Evolutionary conservation across 2,113 vertebrate genomes (phyloP), one percentile per base, ranked within the genome.

Genomic region (Poeciliopsis turrubarensis): DNA sequence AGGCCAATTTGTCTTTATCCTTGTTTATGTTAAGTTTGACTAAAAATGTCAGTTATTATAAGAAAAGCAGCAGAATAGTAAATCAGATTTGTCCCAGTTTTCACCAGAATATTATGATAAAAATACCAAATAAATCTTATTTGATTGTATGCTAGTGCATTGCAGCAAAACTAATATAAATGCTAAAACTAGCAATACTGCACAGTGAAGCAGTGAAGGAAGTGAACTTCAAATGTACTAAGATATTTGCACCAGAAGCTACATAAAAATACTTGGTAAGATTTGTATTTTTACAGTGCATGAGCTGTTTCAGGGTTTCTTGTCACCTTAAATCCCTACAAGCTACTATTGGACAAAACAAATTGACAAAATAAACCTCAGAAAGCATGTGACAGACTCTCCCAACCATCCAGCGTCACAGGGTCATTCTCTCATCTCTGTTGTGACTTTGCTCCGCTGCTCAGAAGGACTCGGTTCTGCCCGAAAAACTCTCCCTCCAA

Each of bases 381-480:
- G 13, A 30, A n/a, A 30, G 27, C 11, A 19, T n/a, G 30, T 57
- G 47, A 60, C n/a, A 34, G 29, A 57, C 47, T 7, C 22, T 22
- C 12, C 15, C 68, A 22, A n/a, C 29, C 68, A 27, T 26, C 12
- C n/a, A 27, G 31, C 9, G 51, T 26, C 54, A 34, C 27, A 9
- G 54, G 37, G 34, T 57, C 51, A 34, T 34, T 39, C 10, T 17
- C 31, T 63, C 60, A 19, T 2, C 66, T 34, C 61, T 65, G 61
- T 31, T 65, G 64, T 72, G 68, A 76, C 64, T 74, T 68, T 75
- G 66, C 66, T 5, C 84, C 63, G 67, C 65, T 70, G 47, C 72
- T 82, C 71, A 73, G 51, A 70, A 71, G 72, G 74, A 77, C 29
- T 5, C 6, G 22, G 72, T 72, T 80, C 70, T 84, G 76, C 82